Evolutionary conservation across 2,113 vertebrate species (phyloP).

Genomic region (Tachycineta bicolor): DNA sequence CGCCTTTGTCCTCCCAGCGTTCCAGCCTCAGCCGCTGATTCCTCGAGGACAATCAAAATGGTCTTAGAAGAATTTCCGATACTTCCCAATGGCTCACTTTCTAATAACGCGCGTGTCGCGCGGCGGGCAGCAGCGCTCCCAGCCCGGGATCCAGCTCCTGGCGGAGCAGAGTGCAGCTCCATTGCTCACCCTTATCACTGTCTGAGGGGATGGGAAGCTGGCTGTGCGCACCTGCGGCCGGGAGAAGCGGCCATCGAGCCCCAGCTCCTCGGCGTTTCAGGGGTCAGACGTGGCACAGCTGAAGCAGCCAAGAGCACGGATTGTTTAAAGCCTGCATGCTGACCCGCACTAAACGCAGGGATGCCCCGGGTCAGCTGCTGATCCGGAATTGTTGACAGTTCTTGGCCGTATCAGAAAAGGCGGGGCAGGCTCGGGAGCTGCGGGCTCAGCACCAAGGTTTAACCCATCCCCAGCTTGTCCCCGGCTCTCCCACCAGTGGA

Average conservation of each 20-base stretch:
- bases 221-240: fast-evolving
- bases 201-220: background rate
- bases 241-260: background rate
- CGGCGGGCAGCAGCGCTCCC: background rate
- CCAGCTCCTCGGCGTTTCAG: fast-evolving
- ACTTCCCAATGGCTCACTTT: background rate
- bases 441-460: background rate
- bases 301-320: fast-evolving
- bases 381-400: fast-evolving
- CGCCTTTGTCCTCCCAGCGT: background rate
- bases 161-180: background rate
- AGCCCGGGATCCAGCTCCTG: background rate
- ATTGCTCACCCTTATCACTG: background rate
- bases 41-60: conserved; percentile 5
- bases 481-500: background rate
- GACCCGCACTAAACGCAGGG: fast-evolving
- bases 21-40: background rate
- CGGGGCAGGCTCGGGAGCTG: background rate
- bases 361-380: background rate
- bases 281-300: background rate
- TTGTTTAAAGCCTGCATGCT: background rate
- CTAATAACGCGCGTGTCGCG: background rate
- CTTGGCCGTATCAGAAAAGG: background rate
- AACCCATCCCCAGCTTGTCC: fast-evolving
- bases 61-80: conserved; percentile 3